A percentile compares a stretch with the other conserved stretches of the same genome.
Evolutionary conservation across 2,888 invertebrate species (phyloP).

Genomic region (Autographa gamma): DNA sequence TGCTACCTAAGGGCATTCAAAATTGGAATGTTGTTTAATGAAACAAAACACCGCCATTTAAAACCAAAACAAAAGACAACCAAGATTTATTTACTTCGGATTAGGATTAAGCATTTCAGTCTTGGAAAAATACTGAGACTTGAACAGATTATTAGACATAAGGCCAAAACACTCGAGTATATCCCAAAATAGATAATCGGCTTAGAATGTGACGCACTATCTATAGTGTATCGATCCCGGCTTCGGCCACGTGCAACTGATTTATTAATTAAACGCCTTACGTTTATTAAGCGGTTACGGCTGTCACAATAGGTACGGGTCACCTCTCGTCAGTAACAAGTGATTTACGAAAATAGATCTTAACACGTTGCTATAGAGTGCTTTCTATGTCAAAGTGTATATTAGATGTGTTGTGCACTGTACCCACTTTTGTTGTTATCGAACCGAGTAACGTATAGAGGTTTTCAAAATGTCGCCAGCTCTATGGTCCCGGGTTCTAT

Average conservation of each 20-base stretch:
- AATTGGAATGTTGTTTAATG: background rate
- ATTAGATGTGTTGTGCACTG: too few species aligned
- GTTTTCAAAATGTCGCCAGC: too few species aligned
- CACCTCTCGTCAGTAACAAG: background rate
- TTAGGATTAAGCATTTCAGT: background rate
- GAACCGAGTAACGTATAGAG: too few species aligned
- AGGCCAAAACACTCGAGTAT: conserved; percentile 10
- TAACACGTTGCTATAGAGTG: background rate
- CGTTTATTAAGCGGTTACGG: conserved; percentile 10
- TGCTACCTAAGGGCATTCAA: background rate
- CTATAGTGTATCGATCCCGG: conserved; percentile 37
- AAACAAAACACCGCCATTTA: background rate
- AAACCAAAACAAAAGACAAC: background rate
- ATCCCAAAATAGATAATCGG: conserved; percentile 38
- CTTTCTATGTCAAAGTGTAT: too few species aligned
- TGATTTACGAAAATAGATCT: background rate
- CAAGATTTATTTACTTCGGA: background rate
- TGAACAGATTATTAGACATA: background rate
- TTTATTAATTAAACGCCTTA: conserved; percentile 19
- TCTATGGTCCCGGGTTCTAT: too few species aligned
- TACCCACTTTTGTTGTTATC: too few species aligned
- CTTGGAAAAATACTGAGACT: background rate
- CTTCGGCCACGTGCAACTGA: conserved; percentile 40
- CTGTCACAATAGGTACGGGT: background rate
- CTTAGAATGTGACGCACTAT: conserved; percentile 57